Percentiles rank a stretch among this genome's conserved stretches.
Conservation (phyloP, 2,888 invertebrate genomes). For the Hypercompe scribonia region DNA sequence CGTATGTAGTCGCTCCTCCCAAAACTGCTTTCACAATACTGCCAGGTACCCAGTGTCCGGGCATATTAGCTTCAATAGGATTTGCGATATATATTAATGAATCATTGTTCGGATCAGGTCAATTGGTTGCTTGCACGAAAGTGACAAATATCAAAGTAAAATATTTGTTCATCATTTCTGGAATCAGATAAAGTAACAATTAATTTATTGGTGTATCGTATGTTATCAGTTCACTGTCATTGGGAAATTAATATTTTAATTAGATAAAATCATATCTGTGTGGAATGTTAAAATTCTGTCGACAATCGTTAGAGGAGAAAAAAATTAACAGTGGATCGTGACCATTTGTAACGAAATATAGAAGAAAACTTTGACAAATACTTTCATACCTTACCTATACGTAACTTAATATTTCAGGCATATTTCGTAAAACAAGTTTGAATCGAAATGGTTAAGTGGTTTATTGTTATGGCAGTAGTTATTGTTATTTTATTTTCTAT, state of each 20-base stretch:
- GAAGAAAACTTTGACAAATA: neutral
- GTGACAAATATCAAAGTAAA: slow-evolving; percentile 2
- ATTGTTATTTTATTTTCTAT: slow-evolving; percentile 2
- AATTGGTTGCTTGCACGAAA: slow-evolving; percentile 19
- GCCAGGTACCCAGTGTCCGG: slow-evolving; percentile 68
- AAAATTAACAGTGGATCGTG: no score
- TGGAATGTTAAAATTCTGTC: no score
- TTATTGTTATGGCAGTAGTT: neutral
- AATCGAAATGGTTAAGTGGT: neutral
- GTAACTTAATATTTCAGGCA: neutral
- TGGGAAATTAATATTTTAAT: no score
- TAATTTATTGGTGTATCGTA: neutral
- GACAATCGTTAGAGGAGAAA: no score
- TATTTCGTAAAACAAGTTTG: neutral
- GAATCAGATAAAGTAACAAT: neutral
- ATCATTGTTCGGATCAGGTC: slow-evolving; percentile 54
- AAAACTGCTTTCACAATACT: slow-evolving; percentile 59
- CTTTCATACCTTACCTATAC: neutral
- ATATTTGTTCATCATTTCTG: neutral
- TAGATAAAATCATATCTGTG: no score
- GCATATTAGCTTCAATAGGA: slow-evolving; percentile 66
- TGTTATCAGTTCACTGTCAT: no score
- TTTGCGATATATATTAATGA: slow-evolving; percentile 65
- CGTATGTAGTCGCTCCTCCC: neutral
- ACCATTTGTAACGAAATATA: no score